These are phyloP conservation scores for Parauchenoglanis ngamensis DNA, from an alignment of 2,797 vertebrate genomes.

Conservation along the genomic window DNA sequence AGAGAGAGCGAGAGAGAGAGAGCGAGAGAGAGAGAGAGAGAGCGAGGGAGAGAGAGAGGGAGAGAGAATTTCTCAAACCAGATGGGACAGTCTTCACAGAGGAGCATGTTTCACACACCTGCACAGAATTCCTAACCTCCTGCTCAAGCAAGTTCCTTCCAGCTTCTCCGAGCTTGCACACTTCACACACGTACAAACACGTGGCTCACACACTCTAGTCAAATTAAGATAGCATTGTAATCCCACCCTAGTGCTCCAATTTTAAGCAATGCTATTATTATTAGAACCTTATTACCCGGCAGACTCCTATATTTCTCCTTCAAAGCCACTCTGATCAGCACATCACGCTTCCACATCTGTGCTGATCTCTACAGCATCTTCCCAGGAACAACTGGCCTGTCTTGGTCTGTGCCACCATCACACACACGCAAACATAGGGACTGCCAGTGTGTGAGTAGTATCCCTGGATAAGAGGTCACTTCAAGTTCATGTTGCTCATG, in stretches of 20 bases:
- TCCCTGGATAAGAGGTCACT: constrained; percentile 58
- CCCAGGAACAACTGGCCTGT: neutral
- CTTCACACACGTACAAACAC: constrained; percentile 26
- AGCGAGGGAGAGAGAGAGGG: neutral
- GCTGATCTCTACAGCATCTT: neutral
- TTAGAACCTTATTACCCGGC: neutral
- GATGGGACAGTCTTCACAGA: constrained; percentile 54
- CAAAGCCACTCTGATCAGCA: neutral
- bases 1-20: neutral
- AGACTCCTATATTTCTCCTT: neutral
- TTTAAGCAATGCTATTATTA: neutral
- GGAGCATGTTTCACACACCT: constrained; percentile 58
- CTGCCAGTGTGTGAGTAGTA: neutral
- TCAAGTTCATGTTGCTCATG: constrained; percentile 55
- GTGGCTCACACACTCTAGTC: constrained; percentile 8
- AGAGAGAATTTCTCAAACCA: constrained; percentile 44
- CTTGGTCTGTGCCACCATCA: neutral
- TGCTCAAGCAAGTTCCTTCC: constrained; percentile 42
- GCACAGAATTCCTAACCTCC: constrained; percentile 46
- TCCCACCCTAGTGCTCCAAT: neutral
- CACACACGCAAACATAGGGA: neutral
- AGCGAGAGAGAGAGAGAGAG: neutral
- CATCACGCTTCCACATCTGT: neutral
- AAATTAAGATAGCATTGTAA: neutral
- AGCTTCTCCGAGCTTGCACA: constrained; percentile 39